These are phyloP conservation scores for Sebastes taczanowskii DNA, from an alignment of 2,797 vertebrate genomes.

Conservation along the genomic window DNA sequence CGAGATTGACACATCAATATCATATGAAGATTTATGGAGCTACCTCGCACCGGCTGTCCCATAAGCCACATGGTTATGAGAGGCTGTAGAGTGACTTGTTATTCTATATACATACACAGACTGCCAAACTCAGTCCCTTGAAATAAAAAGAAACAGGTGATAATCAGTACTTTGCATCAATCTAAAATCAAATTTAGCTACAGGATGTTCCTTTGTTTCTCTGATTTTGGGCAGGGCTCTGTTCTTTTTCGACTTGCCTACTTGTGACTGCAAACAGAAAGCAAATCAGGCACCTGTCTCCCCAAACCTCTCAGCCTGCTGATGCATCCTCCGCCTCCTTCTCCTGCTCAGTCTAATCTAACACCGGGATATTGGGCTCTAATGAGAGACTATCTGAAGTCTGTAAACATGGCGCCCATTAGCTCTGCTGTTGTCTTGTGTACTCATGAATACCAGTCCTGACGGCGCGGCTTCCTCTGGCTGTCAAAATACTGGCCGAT, in stretches of 20 bases:
- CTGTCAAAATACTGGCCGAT: slow-evolving; percentile 60
- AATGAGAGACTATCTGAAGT: slow-evolving; percentile 61
- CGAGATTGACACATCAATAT: slow-evolving; percentile 79
- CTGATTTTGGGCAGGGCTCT: not conserved
- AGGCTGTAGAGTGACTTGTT: slow-evolving; percentile 13
- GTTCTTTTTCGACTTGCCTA: not conserved
- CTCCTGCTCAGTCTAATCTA: slow-evolving; percentile 33
- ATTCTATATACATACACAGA: slow-evolving; percentile 2
- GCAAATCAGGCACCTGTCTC: slow-evolving; percentile 13
- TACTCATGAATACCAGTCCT: slow-evolving; percentile 50
- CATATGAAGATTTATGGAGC: slow-evolving; percentile 71
- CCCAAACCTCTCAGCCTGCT: not conserved
- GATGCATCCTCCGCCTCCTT: slow-evolving; percentile 4
- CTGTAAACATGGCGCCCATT: slow-evolving; percentile 68
- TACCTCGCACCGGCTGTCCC: slow-evolving; percentile 23
- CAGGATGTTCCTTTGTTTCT: not conserved
- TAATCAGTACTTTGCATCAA: not conserved
- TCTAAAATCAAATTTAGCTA: not conserved
- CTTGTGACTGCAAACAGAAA: not conserved
- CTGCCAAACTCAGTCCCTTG: slow-evolving; percentile 4
- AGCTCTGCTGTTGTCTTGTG: slow-evolving; percentile 39
- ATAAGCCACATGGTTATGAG: slow-evolving; percentile 40
- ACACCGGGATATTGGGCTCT: slow-evolving; percentile 51
- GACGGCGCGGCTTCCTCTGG: slow-evolving; percentile 34
- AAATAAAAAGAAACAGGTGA: not conserved